Evolutionary conservation across 2,888 invertebrate species (phyloP).

Genomic region (Stenurella melanura): DNA sequence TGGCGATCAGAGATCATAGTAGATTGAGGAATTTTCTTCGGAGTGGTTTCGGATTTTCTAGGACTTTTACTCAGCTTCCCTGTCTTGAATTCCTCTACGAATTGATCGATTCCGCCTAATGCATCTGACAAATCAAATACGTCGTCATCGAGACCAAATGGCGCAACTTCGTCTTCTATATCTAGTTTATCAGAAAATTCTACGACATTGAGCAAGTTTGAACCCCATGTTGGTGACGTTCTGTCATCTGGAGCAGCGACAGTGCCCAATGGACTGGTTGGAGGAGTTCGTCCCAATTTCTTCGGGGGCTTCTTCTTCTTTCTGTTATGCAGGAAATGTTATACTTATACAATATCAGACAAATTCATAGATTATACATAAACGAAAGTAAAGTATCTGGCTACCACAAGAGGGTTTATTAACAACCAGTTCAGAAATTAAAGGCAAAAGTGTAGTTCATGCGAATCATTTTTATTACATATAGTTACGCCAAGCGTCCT

Average conservation of each 20-base stretch:
- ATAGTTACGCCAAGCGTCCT: too few relatives aligned
- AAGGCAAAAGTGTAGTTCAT: too few relatives aligned
- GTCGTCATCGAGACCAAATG: background rate
- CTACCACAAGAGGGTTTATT: too few relatives aligned
- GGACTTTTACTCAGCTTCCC: constrained; percentile 10
- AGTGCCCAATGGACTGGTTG: constrained; percentile 62
- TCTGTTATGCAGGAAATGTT: background rate
- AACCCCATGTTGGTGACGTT: constrained; percentile 69
- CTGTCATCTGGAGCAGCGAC: constrained; percentile 59
- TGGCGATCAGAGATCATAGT: background rate
- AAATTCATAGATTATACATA: too few relatives aligned
- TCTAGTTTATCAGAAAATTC: constrained; percentile 42
- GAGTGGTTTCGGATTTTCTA: background rate
- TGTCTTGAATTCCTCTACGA: constrained; percentile 31
- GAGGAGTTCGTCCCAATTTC: constrained; percentile 59
- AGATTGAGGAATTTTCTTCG: background rate
- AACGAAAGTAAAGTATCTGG: too few relatives aligned
- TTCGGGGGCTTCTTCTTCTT: constrained; percentile 46
- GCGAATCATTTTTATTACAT: too few relatives aligned
- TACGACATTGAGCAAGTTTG: constrained; percentile 67
- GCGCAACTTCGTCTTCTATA: constrained; percentile 15
- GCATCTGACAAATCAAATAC: background rate
- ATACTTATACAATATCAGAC: too few relatives aligned
- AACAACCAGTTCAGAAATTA: too few relatives aligned
- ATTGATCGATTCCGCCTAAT: background rate